Conservation (phyloP, 2,797 vertebrate genomes). For the Poeciliopsis presidionis region DNA sequence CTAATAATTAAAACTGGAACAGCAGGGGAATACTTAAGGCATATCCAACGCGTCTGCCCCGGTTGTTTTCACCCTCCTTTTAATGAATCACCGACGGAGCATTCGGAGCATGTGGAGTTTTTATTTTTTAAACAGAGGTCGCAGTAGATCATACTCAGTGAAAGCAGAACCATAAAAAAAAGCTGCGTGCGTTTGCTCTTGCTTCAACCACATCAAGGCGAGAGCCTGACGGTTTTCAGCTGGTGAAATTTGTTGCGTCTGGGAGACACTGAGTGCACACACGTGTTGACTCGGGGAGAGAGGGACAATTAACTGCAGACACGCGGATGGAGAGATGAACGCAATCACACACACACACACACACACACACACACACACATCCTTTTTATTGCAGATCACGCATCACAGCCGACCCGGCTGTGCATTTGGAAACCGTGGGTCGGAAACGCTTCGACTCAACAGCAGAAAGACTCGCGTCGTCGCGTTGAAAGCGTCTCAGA, state of each 20-base stretch:
- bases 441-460: neutral
- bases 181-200: constrained; percentile 11
- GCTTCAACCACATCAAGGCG: constrained; percentile 34
- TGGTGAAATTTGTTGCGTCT: constrained; percentile 35
- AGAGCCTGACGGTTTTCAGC: constrained; percentile 18
- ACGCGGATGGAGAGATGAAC: constrained; percentile 32
- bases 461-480: neutral
- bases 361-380: constrained; percentile 14
- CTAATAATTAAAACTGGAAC: constrained; percentile 1
- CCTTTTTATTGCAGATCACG: constrained; percentile 14
- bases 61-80: constrained; percentile 1
- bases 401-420: neutral
- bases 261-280: constrained; percentile 16
- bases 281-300: constrained; percentile 25
- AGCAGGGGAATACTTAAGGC: constrained; percentile 14
- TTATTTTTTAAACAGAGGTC: constrained; percentile 18
- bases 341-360: neutral
- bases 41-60: constrained; percentile 12
- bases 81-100: constrained; percentile 61
- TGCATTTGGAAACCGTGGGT: constrained; percentile 13
- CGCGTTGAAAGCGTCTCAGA: neutral
- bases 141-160: constrained; percentile 13
- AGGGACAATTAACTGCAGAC: constrained; percentile 32
- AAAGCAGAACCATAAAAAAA: constrained; percentile 29
- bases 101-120: constrained; percentile 63